Conservation (phyloP, 2,113 vertebrate genomes). For the Sapajus apella region DNA sequence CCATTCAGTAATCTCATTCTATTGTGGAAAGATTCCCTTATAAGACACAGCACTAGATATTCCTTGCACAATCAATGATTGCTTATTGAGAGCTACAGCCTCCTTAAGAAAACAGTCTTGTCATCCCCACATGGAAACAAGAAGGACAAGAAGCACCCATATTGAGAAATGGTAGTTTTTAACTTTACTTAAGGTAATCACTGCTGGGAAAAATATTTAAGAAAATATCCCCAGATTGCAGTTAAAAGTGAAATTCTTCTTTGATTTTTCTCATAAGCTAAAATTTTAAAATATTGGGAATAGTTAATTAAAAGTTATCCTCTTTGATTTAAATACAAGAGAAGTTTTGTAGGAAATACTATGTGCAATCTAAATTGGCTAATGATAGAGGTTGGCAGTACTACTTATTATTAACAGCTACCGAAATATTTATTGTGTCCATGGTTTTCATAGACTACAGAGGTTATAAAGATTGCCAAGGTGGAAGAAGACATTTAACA, state of each 20-base stretch:
- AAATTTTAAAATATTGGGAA: neutral
- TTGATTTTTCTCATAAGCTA: neutral
- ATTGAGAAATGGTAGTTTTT: neutral
- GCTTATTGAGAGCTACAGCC: neutral
- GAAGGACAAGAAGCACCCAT: neutral
- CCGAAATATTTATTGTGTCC: neutral
- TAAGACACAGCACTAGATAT: neutral
- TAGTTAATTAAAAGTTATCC: neutral
- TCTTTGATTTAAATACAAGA: neutral
- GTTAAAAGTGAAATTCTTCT: neutral
- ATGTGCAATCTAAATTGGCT: neutral
- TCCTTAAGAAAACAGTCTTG: neutral
- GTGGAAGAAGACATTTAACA: neutral
- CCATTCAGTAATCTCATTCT: neutral
- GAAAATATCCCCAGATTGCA: neutral
- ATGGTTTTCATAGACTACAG: neutral
- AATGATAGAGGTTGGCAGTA: neutral
- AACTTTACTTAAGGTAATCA: neutral
- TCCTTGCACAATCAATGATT: neutral
- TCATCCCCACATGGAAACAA: neutral
- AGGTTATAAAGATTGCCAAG: neutral
- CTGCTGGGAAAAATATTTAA: neutral
- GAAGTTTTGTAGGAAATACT: neutral
- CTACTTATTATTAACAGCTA: neutral
- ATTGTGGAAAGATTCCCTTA: neutral